Percentiles rank a stretch among this genome's conserved stretches.
These are phyloP conservation scores for Agapetus fuscipes DNA, from an alignment of 2,888 invertebrate species.

Conservation along the genomic window DNA sequence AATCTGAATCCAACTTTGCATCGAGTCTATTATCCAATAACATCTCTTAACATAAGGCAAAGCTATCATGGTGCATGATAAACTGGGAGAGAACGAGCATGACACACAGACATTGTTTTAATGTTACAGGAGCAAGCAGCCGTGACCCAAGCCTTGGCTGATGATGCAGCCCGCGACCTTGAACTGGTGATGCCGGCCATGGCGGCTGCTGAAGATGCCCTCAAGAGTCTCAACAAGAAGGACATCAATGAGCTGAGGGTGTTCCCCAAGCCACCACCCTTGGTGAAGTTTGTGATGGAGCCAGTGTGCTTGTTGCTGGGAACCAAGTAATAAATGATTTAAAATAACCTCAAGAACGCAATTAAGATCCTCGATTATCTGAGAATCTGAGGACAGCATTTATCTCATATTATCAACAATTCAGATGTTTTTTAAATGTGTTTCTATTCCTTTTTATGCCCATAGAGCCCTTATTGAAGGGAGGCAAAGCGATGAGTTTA, in stretches of 20 bases:
- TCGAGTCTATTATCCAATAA: too few relatives aligned
- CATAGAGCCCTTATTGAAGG: too few relatives aligned
- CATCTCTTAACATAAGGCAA: too few relatives aligned
- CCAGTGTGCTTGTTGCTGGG: conserved; percentile 77
- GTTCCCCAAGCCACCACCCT: conserved; percentile 77
- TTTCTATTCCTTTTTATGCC: too few relatives aligned
- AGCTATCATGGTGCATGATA: too few relatives aligned
- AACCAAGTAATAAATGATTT: conserved; percentile 74
- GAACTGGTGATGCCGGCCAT: conserved; percentile 81
- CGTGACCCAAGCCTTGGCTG: conserved; percentile 73
- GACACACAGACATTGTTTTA: too few relatives aligned
- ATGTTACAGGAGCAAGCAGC: conserved; percentile 73
- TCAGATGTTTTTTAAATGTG: conserved; percentile 3
- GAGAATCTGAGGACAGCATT: too few relatives aligned
- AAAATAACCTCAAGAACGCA: too few relatives aligned
- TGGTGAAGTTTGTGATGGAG: conserved; percentile 88
- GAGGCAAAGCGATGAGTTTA: too few relatives aligned
- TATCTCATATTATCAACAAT: conserved; percentile 4
- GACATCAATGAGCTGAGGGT: conserved; percentile 87
- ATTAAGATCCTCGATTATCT: neutral
- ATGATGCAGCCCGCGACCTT: conserved; percentile 80
- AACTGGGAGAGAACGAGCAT: too few relatives aligned
- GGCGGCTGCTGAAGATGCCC: conserved; percentile 72
- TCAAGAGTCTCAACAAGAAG: conserved; percentile 77
- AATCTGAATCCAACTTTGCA: too few relatives aligned